Percentiles rank a stretch among this genome's conserved stretches.
Evolutionary conservation across 64 coral and sea anemone genomes (phyloP).

Genomic region (Exaiptasia diaphana): DNA sequence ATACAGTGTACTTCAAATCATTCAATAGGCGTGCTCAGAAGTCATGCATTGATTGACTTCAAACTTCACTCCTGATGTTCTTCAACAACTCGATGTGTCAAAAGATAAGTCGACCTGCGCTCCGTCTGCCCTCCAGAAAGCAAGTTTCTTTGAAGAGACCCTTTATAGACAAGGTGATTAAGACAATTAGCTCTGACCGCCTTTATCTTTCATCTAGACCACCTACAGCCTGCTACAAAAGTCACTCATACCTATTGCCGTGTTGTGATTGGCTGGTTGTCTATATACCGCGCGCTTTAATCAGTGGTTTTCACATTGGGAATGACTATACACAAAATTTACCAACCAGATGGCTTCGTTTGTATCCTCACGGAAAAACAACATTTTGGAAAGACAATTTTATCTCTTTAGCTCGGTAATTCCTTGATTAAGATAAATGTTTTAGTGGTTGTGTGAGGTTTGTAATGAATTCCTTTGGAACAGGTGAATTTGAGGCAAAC

Average conservation of each 20-base stretch:
- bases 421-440: conserved; percentile 23
- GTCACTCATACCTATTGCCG: background rate
- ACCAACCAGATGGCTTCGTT: conserved; percentile 7
- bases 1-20: too few species aligned
- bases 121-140: too few species aligned
- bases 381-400: conserved; percentile 24
- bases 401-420: conserved; percentile 22
- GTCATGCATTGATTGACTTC: too few species aligned
- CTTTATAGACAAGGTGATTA: conserved; percentile 88
- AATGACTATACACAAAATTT: conserved; percentile 22
- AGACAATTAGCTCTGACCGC: conserved; percentile 77
- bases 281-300: background rate
- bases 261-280: background rate
- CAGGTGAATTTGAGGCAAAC: too few species aligned
- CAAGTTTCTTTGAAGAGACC: conserved; percentile 47
- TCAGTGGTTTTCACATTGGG: conserved; percentile 18
- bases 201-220: conserved; percentile 37
- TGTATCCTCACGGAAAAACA: background rate
- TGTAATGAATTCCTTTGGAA: background rate
- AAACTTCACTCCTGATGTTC: too few species aligned
- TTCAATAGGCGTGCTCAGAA: too few species aligned
- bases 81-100: too few species aligned
- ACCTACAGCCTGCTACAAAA: conserved; percentile 26
- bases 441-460: conserved; percentile 11
- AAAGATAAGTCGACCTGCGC: too few species aligned